Conservation (phyloP, 2,113 vertebrate genomes). For the Gavialis gangeticus region DNA sequence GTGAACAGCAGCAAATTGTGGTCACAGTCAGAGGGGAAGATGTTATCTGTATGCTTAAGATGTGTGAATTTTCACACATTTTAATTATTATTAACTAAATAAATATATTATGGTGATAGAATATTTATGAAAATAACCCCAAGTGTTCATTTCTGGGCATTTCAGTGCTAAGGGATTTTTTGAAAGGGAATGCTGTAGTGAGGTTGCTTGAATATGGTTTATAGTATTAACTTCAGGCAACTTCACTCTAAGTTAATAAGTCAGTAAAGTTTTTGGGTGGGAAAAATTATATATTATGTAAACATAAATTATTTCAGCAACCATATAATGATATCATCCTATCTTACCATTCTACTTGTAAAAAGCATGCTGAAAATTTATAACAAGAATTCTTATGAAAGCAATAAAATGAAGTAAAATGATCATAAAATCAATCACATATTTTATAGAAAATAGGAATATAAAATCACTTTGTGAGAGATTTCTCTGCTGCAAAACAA, state of each 20-base stretch:
- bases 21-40: background rate
- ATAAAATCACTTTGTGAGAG: slow-evolving; percentile 69
- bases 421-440: slow-evolving; percentile 73
- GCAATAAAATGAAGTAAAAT: slow-evolving; percentile 73
- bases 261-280: slow-evolving; percentile 20
- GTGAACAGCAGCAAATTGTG: background rate
- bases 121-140: background rate
- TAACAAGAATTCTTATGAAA: slow-evolving; percentile 65
- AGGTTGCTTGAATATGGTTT: background rate
- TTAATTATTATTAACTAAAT: background rate
- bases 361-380: slow-evolving; percentile 71
- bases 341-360: slow-evolving; percentile 55
- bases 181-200: background rate
- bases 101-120: background rate
- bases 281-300: background rate
- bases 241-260: slow-evolving; percentile 7
- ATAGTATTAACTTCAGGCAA: background rate
- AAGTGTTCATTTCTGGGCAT: background rate
- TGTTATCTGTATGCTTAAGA: background rate
- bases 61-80: background rate
- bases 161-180: background rate
- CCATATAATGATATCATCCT: slow-evolving; percentile 15
- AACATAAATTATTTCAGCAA: slow-evolving; percentile 47
- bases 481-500: slow-evolving; percentile 58
- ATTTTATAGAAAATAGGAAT: slow-evolving; percentile 75